Evolutionary conservation across 1,140 invertebrate genomes (phyloP).

Genomic region (Microplitis mediator): DNA sequence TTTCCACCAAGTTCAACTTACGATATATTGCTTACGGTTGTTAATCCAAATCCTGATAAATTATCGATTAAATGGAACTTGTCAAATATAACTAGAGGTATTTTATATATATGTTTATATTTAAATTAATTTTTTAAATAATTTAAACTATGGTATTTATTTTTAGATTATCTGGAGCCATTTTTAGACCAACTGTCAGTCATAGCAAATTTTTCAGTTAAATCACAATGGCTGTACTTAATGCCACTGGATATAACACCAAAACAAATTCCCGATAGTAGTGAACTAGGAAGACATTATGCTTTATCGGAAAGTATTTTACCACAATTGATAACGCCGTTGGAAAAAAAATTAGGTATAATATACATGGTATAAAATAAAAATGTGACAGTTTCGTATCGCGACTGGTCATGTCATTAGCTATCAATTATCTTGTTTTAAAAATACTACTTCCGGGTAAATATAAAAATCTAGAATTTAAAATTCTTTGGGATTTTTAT

Average conservation of each 20-base stretch:
- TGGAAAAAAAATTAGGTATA: constrained; percentile 82
- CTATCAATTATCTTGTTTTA: too few species aligned
- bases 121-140: neutral
- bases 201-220: constrained; percentile 77
- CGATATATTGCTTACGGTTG: constrained; percentile 77
- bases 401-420: too few species aligned
- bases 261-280: constrained; percentile 63
- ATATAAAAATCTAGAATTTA: too few species aligned
- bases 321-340: constrained; percentile 76
- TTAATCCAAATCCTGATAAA: constrained; percentile 77
- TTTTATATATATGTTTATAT: constrained; percentile 24
- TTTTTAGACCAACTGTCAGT: constrained; percentile 71
- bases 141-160: constrained; percentile 30
- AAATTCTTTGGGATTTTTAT: too few species aligned
- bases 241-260: constrained; percentile 75
- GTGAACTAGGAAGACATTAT: constrained; percentile 64
- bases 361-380: too few species aligned
- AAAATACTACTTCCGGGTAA: too few species aligned
- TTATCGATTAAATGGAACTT: constrained; percentile 74
- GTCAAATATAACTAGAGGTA: constrained; percentile 66
- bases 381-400: too few species aligned
- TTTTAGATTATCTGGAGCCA: constrained; percentile 76
- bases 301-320: constrained; percentile 69
- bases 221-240: constrained; percentile 88
- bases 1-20: constrained; percentile 68